Evolutionary conservation across 2,113 vertebrate genomes (phyloP).

Genomic region (Colaptes auratus): DNA sequence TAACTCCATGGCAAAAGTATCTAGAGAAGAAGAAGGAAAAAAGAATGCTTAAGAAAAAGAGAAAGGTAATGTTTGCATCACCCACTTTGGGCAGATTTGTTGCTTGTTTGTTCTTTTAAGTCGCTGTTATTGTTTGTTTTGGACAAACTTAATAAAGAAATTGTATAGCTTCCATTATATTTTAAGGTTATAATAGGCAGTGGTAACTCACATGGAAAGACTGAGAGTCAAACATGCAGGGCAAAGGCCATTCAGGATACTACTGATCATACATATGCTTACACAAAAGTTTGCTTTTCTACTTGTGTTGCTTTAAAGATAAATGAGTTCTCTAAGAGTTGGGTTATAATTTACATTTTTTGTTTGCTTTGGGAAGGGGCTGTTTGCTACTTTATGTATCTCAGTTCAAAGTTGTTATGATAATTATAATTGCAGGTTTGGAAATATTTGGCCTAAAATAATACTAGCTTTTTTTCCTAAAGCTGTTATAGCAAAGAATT

Average conservation of each 20-base stretch:
- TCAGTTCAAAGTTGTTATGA: not conserved
- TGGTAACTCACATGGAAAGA: not conserved
- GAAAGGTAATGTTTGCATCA: constrained; percentile 68
- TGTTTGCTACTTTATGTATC: not conserved
- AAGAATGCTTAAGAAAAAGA: constrained; percentile 87
- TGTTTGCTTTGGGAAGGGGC: not conserved
- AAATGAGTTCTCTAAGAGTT: not conserved
- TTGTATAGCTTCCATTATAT: not conserved
- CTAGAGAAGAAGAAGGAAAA: constrained; percentile 92
- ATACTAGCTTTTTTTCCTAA: not conserved
- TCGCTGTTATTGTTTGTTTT: not conserved
- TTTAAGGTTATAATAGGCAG: not conserved
- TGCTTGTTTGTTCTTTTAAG: not conserved
- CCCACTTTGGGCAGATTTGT: not conserved
- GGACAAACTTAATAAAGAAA: not conserved
- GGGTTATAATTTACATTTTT: constrained; percentile 30
- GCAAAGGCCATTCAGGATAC: not conserved
- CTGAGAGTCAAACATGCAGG: not conserved
- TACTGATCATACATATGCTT: not conserved
- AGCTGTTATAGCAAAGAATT: not conserved
- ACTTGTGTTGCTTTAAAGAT: constrained; percentile 27
- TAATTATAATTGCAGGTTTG: not conserved
- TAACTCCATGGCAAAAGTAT: constrained; percentile 93
- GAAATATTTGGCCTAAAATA: not conserved
- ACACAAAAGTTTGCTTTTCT: constrained; percentile 11